Evolutionary conservation across 2,888 invertebrate species (phyloP), one percentile per base, ranked within the genome.

Genomic region (Metalampra italica): DNA sequence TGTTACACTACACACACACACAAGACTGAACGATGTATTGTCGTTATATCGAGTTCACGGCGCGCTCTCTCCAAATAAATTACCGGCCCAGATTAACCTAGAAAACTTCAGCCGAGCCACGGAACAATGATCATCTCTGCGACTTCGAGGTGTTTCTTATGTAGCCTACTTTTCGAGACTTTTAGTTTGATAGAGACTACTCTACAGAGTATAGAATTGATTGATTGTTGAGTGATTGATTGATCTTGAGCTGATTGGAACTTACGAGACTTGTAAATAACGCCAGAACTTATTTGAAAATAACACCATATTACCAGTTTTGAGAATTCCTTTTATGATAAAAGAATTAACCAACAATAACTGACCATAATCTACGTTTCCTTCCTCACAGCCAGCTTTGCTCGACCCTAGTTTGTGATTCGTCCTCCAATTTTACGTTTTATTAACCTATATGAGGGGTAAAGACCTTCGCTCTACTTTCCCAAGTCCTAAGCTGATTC

Each of bases 31-130:
- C 22, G 22, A 3, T 5, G 22, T 22, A 3, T 22, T 22, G 22
- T 22, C 13, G 11, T 38, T 11, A n/a, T 43, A 43, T 72, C 67
- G 70, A 70, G 72, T 70, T 70, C 66, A 71, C 66, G 68, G 3
- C 64, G 66, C 66, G 65, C 71, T 76, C 74, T 75, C 74, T 70
- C 73, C 75, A 79, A 80, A 82, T 78, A 80, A 82, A 83, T 79
- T 78, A 78, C 78, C 60, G 67, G 67, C 62, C 61, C 68, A 75
- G 76, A 82, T 82, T 84, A 83, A 82, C 82, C 83, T 64, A 80
- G 75, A 82, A 82, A 81, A 69, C 70, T 67, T 56, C 56, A 62
- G 62, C 61, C n/a, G 64, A n/a, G n/a, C 36, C 56, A 57, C 64
- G 66, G 63, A 69, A 75, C 75, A 75, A 75, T 76, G 68, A 71